Base-by-base conservation (phyloP, 2,113 vertebrate genomes). In the Labeo rohita region DNA sequence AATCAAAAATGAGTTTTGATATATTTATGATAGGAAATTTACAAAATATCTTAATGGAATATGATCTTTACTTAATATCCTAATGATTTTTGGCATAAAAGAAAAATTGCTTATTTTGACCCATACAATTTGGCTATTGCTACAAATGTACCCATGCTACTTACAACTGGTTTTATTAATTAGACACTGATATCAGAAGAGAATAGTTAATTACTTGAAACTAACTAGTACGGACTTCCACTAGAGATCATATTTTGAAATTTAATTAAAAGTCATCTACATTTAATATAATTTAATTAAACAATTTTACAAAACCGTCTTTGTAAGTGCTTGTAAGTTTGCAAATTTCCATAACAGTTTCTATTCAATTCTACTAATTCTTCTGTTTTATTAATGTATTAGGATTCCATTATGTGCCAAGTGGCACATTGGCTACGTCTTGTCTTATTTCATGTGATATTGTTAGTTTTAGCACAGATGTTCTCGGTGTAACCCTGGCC, bases 401-500 rank as follows among this genome's bases (percentile, higher is more conserved):
- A 61, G n/a, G 68, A 72, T 45, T 72, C 68, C 39, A 45, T 75
- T 15, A 23, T 15, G 43, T 49, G 45, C 47, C 45, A 11, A 18
- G 43, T 73, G 10, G 18, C 70, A 13, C 36, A 3, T 66, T 66
- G n/a, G 8, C 23, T 66, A 3, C 36, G 18, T 74, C 9, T 21
- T 45, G n/a, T 82, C 66, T 50, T 2, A n/a, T 66, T 70, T 82
- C 28, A 36, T 36, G 18, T 54, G 75, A 50, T 66, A 16, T 65
- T 79, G 63, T 85, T 63, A 52, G 49, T 10, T 85, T 78, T 50
- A 45, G 15, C 18, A 43, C 75, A 56, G 23, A 47, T 45, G 61
- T 56, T 79, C 47, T 54, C n/a, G 4, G 80, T 49, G 47, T 68
- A 83, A 70, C 80, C 65, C 45, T 50, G 13, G 45, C 47, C 80